Evolutionary conservation across 2,888 invertebrate genomes (phyloP), one percentile per base, ranked within the genome.

Genomic region (Dolomedes plantarius): DNA sequence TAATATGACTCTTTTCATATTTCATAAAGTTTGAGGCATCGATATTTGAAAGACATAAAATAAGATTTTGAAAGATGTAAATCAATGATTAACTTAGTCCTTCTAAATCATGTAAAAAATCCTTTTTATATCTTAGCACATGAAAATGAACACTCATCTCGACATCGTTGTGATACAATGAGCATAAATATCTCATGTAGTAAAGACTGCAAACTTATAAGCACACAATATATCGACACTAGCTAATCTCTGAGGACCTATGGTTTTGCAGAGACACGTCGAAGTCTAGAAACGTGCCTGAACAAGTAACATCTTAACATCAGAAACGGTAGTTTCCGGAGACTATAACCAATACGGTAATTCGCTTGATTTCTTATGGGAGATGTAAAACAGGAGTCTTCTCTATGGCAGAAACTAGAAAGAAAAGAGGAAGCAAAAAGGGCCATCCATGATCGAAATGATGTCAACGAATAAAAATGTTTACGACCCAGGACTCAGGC

Each of bases 331-430:
- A 76, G 62, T 83, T 83, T 67, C 62, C 41, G 28, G n/a, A 41
- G 76, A 83, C 82, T 75, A 83, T 71, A 82, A 69, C 65, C 76
- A 77, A 76, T 83, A 69, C 77, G 56, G 77, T 83, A 83, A 83
- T 83, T 77, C 67, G 65, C 71, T 83, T 77, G 77, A 83, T 83
- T 83, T 83, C 83, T 83, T 83, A 83, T 83, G 83, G 83, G 83
- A 77, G 73, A 77, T 46, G 83, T 83, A 83, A 83, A 83, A 73
- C 19, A 56, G 56, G 64, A 82, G 69, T 46, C 41, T 19, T 32
- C 19, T 69, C 32, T 16, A 39, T 23, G 29, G 46, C 56, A 32
- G 50, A 50, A 56, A 65, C 67, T 46, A 71, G 27, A 27, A 5
- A 7, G 41, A 46, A 71, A 41, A 28, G 71, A 23, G 71, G 16